Percentiles rank a stretch among this genome's conserved stretches.
Conservation (phyloP, 1,140 invertebrate species). For the Cotesia glomerata region DNA sequence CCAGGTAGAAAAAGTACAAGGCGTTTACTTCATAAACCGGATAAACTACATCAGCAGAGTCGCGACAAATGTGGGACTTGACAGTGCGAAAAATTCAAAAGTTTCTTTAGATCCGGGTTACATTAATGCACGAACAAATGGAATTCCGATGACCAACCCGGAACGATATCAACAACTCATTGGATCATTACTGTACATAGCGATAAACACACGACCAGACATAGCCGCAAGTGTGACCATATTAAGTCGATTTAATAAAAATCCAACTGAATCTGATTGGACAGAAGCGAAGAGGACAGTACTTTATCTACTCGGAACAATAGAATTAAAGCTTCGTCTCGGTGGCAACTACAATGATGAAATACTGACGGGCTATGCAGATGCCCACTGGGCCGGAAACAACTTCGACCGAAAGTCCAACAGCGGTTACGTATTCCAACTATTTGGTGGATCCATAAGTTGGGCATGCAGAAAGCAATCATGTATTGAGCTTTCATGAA, state of each 20-base stretch:
- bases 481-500: slow-evolving; percentile 17
- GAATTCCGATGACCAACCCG: neutral
- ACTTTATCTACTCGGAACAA: slow-evolving; percentile 2
- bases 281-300: neutral
- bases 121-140: neutral
- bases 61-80: too few relatives aligned
- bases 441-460: neutral
- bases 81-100: neutral
- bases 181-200: slow-evolving; percentile 45
- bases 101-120: slow-evolving; percentile 31
- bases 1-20: neutral
- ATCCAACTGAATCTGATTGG: neutral
- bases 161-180: slow-evolving; percentile 39
- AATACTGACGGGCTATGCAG: slow-evolving; percentile 16
- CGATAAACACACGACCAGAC: slow-evolving; percentile 45
- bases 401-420: slow-evolving; percentile 33
- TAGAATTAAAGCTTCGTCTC: neutral
- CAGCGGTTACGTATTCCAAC: slow-evolving; percentile 17
- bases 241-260: neutral
- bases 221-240: slow-evolving; percentile 30
- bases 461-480: slow-evolving; percentile 16
- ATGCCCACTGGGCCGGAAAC: slow-evolving; percentile 27
- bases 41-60: too few relatives aligned
- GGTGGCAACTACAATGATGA: neutral
- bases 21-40: too few relatives aligned